These are phyloP conservation scores for Asobara japonica DNA, from an alignment of 1,140 invertebrate genomes.

Conservation along the genomic window DNA sequence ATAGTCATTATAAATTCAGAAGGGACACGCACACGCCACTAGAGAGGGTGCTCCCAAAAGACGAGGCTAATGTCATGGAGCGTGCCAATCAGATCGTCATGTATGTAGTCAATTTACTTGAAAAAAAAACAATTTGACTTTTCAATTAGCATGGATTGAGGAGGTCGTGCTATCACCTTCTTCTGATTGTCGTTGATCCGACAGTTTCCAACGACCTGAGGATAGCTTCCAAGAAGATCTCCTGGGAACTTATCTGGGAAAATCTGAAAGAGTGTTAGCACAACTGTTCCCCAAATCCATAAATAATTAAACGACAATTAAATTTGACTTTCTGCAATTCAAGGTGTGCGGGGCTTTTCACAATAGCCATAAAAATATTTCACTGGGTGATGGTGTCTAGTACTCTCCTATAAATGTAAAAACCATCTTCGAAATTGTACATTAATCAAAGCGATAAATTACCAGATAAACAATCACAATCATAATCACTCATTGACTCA, in stretches of 20 bases:
- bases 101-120: slow-evolving; percentile 71
- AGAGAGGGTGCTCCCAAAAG: slow-evolving; percentile 71
- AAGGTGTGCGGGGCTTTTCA: slow-evolving; percentile 10
- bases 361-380: not conserved
- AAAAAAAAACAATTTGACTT: slow-evolving; percentile 1
- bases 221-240: no score
- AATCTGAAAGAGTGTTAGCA: no score
- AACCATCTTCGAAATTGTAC: not conserved
- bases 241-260: no score
- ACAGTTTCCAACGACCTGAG: no score
- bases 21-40: slow-evolving; percentile 64
- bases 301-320: no score
- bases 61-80: slow-evolving; percentile 82
- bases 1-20: slow-evolving; percentile 65
- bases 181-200: no score
- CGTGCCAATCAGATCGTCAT: slow-evolving; percentile 85
- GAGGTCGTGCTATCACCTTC: no score
- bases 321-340: slow-evolving; percentile 2
- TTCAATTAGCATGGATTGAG: no score
- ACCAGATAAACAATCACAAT: not conserved
- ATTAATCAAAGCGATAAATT: not conserved
- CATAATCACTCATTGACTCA: slow-evolving; percentile 3
- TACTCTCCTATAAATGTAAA: not conserved
- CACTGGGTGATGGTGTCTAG: not conserved
- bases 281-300: no score